Percentiles rank a stretch among this genome's conserved stretches.
Conservation (phyloP, 1,140 invertebrate genomes). For the Zaprionus gabonicus region DNA sequence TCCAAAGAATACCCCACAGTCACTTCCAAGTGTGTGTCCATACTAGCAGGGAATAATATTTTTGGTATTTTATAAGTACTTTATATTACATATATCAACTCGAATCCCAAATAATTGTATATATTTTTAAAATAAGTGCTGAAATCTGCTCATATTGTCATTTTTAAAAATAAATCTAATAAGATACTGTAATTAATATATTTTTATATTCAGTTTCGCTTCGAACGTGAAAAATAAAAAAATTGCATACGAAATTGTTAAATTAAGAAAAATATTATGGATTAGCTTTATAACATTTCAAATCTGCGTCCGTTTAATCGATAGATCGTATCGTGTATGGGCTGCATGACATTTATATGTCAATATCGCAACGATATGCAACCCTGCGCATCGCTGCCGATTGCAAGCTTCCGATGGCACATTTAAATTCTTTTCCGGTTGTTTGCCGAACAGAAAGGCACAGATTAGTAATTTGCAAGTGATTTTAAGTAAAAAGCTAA, state of each 20-base stretch:
- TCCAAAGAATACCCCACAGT: background rate
- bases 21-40: background rate
- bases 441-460: background rate
- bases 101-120: background rate
- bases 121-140: background rate
- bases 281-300: too few species aligned
- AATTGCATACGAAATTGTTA: background rate
- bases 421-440: conserved; percentile 1
- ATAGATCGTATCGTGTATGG: background rate
- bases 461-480: background rate
- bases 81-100: background rate
- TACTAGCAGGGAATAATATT: background rate
- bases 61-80: conserved; percentile 7
- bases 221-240: background rate
- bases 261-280: background rate
- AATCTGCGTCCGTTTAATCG: background rate
- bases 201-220: background rate
- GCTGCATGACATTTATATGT: background rate
- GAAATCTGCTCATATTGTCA: background rate
- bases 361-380: background rate
- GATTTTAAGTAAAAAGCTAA: too few species aligned
- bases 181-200: background rate
- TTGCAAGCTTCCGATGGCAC: background rate
- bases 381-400: background rate
- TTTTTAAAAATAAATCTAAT: background rate